These are phyloP conservation scores for Terrapene triunguis DNA, from an alignment of 2,113 vertebrate genomes.

Conservation along the genomic window DNA sequence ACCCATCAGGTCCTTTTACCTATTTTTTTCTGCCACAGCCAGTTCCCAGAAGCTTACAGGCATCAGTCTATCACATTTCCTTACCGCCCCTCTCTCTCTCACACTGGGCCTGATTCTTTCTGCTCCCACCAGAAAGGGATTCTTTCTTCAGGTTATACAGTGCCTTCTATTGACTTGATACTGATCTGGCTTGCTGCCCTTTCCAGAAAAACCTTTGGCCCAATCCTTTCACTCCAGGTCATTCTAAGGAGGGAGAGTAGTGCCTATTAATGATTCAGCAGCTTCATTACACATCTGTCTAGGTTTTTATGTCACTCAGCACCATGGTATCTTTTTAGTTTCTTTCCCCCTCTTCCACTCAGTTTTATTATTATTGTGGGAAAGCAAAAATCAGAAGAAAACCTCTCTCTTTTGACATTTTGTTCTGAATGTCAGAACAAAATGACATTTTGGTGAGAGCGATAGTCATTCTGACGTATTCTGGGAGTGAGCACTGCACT, in stretches of 20 bases:
- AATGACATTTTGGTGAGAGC: no score
- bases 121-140: neutral
- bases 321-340: neutral
- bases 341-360: neutral
- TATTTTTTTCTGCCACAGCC: neutral
- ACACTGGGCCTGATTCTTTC: neutral
- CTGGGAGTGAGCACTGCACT: neutral
- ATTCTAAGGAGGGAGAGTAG: neutral
- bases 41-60: neutral
- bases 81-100: fast-evolving
- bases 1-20: neutral
- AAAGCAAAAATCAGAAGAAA: neutral
- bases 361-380: neutral
- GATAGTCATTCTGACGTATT: neutral
- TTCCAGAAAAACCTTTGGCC: neutral
- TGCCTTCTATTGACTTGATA: neutral
- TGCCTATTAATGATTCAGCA: neutral
- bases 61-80: neutral
- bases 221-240: neutral
- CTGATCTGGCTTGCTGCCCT: neutral
- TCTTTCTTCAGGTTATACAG: neutral
- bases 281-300: neutral
- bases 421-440: neutral
- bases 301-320: neutral
- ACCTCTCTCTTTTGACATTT: fast-evolving